Evolutionary conservation across 92 coral and sea anemone species (phyloP).

Genomic region (Epizoanthus fatuus): DNA sequence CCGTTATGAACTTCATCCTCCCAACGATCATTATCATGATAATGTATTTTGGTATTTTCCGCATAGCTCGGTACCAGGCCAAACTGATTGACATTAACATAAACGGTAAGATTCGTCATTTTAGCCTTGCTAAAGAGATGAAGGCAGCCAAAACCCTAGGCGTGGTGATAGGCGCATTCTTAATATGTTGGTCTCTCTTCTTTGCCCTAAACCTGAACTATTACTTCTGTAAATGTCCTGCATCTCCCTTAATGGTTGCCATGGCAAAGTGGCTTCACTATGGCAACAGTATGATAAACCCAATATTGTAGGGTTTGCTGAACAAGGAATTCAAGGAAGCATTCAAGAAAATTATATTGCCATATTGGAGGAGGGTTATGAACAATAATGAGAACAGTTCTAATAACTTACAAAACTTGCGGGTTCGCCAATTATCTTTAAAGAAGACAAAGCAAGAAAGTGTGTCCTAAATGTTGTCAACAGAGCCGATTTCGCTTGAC

Average conservation of each 20-base stretch:
- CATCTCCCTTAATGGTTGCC: slow-evolving; percentile 78
- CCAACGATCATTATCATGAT: slow-evolving; percentile 83
- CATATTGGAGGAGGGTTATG: slow-evolving; percentile 19
- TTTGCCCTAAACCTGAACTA: slow-evolving; percentile 86
- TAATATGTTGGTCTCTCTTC: slow-evolving; percentile 97
- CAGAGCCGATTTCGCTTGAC: no score
- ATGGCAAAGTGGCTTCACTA: slow-evolving; percentile 98
- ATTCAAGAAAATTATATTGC: slow-evolving; percentile 78
- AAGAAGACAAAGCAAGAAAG: no score
- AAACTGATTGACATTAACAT: slow-evolving; percentile 87
- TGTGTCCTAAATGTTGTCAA: no score
- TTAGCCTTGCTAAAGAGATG: slow-evolving; percentile 83
- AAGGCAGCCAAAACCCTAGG: slow-evolving; percentile 97
- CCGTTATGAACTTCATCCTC: slow-evolving; percentile 81
- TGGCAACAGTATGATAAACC: slow-evolving; percentile 94
- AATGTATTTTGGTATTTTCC: slow-evolving; percentile 90
- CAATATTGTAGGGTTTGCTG: slow-evolving; percentile 92
- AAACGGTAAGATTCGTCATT: slow-evolving; percentile 80
- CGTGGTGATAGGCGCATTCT: slow-evolving; percentile 94
- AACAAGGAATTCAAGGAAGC: slow-evolving; percentile 91
- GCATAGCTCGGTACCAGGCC: slow-evolving; percentile 91
- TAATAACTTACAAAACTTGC: no score
- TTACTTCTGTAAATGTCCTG: slow-evolving; percentile 70
- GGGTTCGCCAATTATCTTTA: no score
- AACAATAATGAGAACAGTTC: not conserved